Percentiles rank a stretch among this genome's conserved stretches.
phyloP scores from a whole-genome alignment of 1,140 invertebrate species.

The Lepidostoma basale region DNA sequence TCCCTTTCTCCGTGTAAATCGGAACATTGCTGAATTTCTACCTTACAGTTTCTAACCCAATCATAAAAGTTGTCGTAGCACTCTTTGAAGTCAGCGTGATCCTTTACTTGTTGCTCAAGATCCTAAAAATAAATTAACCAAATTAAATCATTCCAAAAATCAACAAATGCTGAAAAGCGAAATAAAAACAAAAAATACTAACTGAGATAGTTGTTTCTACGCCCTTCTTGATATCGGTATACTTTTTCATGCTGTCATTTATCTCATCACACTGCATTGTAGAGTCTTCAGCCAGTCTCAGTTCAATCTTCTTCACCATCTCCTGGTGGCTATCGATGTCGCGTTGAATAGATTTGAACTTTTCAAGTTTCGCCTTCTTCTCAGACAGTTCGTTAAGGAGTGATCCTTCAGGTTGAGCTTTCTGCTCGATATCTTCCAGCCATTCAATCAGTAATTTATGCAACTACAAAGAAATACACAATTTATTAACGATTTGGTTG shows the following conservation, averaged over 20 bases:
- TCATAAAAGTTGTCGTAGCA: constrained; percentile 82
- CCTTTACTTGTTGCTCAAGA: constrained; percentile 81
- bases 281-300: constrained; percentile 68
- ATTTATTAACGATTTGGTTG: background rate
- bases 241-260: constrained; percentile 71
- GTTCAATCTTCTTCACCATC: constrained; percentile 73
- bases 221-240: constrained; percentile 70
- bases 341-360: constrained; percentile 76
- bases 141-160: background rate
- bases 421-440: constrained; percentile 85
- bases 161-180: background rate
- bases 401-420: constrained; percentile 73
- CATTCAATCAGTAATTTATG: constrained; percentile 81
- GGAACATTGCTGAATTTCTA: constrained; percentile 83
- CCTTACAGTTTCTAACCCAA: constrained; percentile 83
- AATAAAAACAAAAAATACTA: constrained; percentile 47
- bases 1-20: constrained; percentile 84
- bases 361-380: constrained; percentile 85
- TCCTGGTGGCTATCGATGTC: constrained; percentile 80
- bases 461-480: constrained; percentile 49
- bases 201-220: constrained; percentile 68
- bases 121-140: constrained; percentile 54
- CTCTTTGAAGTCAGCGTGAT: constrained; percentile 86
- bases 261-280: constrained; percentile 72
- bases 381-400: constrained; percentile 85